Percentiles rank a stretch among this genome's conserved stretches.
These are phyloP conservation scores for Oncorhynchus masou DNA, from an alignment of 2,113 vertebrate species.

Conservation along the genomic window DNA sequence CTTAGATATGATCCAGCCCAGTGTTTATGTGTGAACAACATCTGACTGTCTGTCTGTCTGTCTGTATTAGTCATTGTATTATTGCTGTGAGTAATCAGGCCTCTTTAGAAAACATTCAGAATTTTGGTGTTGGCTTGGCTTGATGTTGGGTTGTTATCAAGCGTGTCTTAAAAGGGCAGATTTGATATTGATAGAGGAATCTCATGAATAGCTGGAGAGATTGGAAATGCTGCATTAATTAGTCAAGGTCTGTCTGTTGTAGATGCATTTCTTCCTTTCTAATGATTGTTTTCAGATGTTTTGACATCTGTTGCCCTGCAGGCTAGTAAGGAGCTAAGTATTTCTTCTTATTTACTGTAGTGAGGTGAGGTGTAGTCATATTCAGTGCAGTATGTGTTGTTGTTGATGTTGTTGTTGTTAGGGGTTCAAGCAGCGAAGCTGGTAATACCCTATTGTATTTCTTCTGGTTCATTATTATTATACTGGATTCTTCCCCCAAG, in stretches of 20 bases:
- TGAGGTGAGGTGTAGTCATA: neutral
- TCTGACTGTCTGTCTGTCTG: conserved; percentile 21
- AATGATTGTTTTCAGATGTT: conserved; percentile 36
- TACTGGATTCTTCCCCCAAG: no score
- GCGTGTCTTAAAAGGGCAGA: conserved; percentile 36
- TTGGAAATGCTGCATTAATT: conserved; percentile 1
- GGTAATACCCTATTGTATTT: no score
- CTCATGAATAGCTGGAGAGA: conserved; percentile 20
- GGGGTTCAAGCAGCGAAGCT: no score
- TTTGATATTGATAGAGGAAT: conserved; percentile 23
- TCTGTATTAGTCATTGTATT: conserved; percentile 3
- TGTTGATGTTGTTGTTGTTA: neutral
- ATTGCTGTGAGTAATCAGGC: no score
- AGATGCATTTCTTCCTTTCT: conserved; percentile 8
- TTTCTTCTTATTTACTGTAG: conserved; percentile 12
- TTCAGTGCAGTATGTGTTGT: no score
- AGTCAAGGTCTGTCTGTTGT: conserved; percentile 20
- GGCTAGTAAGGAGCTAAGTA: conserved; percentile 6
- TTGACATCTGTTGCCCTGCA: conserved; percentile 40
- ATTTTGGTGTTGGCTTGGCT: conserved; percentile 32
- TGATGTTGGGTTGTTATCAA: conserved; percentile 40
- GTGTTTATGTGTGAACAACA: conserved; percentile 51
- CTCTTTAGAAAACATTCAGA: conserved; percentile 16
- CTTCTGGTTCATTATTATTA: no score
- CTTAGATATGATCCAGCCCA: conserved; percentile 45